Evolutionary conservation across 2,888 invertebrate species (phyloP).

Genomic region (Ophraella communa): DNA sequence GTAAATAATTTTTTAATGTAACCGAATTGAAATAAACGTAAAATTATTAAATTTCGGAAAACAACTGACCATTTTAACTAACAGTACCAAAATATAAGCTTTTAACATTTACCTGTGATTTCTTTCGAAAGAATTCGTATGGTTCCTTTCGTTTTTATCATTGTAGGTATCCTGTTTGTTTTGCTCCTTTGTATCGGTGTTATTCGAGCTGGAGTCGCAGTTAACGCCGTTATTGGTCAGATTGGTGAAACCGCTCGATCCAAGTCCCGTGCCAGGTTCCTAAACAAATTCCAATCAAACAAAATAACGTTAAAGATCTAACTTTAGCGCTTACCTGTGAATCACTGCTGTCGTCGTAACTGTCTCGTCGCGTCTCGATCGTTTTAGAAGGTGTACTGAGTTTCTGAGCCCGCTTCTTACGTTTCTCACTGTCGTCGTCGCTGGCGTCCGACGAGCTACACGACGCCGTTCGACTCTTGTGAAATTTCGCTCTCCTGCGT

Average conservation of each 20-base stretch:
- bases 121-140: constrained; percentile 57
- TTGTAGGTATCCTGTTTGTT: constrained; percentile 45
- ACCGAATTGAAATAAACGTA: too few species aligned
- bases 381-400: constrained; percentile 63
- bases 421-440: constrained; percentile 82
- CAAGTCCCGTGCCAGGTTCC: constrained; percentile 42
- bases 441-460: constrained; percentile 95
- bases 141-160: constrained; percentile 52
- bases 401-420: constrained; percentile 81
- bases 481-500: constrained; percentile 72
- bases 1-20: too few species aligned
- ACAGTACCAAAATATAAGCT: too few species aligned
- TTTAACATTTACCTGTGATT: constrained; percentile 59
- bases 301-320: too few species aligned
- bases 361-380: constrained; percentile 68
- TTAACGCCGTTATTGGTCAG: constrained; percentile 2
- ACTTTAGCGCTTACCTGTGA: constrained; percentile 57
- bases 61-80: too few species aligned
- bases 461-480: constrained; percentile 80
- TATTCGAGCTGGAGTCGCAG: constrained; percentile 7
- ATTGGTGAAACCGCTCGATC: constrained; percentile 18
- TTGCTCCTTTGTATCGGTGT: constrained; percentile 11
- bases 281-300: constrained; percentile 20
- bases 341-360: constrained; percentile 86
- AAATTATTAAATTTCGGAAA: too few species aligned